Percentiles rank a stretch among this genome's conserved stretches.
These are phyloP conservation scores for Fulmarus glacialis DNA, from an alignment of 2,113 vertebrate genomes.

Conservation along the genomic window DNA sequence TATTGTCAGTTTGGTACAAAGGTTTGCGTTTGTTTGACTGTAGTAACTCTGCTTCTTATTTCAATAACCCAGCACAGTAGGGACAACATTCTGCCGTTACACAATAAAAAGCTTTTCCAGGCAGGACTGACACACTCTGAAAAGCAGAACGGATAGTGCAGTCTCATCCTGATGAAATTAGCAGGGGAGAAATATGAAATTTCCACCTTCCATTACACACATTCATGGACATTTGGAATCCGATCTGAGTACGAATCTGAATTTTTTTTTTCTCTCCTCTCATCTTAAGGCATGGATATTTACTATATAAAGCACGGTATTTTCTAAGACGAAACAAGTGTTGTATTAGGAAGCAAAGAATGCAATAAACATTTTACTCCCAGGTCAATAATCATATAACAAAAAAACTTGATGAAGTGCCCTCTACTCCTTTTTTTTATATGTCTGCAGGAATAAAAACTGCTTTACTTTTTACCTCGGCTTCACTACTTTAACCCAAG, in stretches of 20 bases:
- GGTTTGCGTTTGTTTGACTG: not conserved
- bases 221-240: slow-evolving; percentile 42
- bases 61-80: slow-evolving; percentile 61
- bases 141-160: slow-evolving; percentile 51
- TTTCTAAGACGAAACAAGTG: slow-evolving; percentile 53
- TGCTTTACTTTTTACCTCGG: slow-evolving; percentile 38
- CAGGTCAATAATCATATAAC: slow-evolving; percentile 50
- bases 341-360: slow-evolving; percentile 67
- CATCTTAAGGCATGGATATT: slow-evolving; percentile 2
- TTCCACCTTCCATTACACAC: slow-evolving; percentile 44
- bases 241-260: not conserved
- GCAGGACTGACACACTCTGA: slow-evolving; percentile 51
- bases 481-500: slow-evolving; percentile 56
- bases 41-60: slow-evolving; percentile 53
- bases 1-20: slow-evolving; percentile 48
- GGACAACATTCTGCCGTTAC: slow-evolving; percentile 51
- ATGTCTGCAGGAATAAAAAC: slow-evolving; percentile 52
- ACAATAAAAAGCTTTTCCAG: slow-evolving; percentile 59
- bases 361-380: slow-evolving; percentile 62
- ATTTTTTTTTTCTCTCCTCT: not conserved
- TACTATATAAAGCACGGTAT: slow-evolving; percentile 2
- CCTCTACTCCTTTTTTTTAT: slow-evolving; percentile 10
- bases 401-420: slow-evolving; percentile 11
- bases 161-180: slow-evolving; percentile 65
- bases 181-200: slow-evolving; percentile 58